Conservation (phyloP, 2,888 invertebrate genomes). For the Leptodirus hochenwartii region DNA sequence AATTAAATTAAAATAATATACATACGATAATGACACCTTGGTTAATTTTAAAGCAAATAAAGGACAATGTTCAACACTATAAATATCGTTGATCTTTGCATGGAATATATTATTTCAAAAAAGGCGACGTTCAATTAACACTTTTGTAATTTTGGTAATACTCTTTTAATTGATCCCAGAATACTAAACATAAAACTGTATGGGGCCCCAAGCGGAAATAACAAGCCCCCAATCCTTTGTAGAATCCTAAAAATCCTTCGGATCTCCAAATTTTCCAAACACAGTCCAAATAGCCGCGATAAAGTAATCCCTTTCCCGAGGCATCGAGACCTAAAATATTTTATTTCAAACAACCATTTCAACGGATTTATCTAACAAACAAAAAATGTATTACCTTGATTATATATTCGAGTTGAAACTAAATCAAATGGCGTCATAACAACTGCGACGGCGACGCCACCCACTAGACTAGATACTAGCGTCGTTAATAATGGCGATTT, state of each 20-base stretch:
- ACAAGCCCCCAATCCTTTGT: conserved; percentile 79
- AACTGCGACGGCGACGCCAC: conserved; percentile 55
- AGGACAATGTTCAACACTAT: too few relatives aligned
- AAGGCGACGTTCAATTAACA: too few relatives aligned
- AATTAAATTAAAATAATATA: too few relatives aligned
- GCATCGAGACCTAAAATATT: conserved; percentile 38
- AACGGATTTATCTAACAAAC: neutral
- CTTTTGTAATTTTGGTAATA: too few relatives aligned
- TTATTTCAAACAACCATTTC: too few relatives aligned
- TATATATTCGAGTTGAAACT: conserved; percentile 67
- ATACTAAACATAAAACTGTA: conserved; percentile 67
- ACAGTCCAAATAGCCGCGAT: conserved; percentile 58
- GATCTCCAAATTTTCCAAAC: conserved; percentile 51
- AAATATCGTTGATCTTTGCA: too few relatives aligned
- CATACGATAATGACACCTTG: too few relatives aligned
- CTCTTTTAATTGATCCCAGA: conserved; percentile 62
- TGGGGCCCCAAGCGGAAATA: conserved; percentile 83
- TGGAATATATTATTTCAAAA: too few relatives aligned
- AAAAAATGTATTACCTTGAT: conserved; percentile 45
- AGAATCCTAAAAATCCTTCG: conserved; percentile 68
- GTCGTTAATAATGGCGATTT: conserved; percentile 36
- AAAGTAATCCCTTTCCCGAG: conserved; percentile 39
- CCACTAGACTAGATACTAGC: conserved; percentile 51
- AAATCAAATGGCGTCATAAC: conserved; percentile 79
- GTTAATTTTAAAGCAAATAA: too few relatives aligned